Evolutionary conservation across 2,113 vertebrate species (phyloP).

Genomic region (Pluvianellus socialis): DNA sequence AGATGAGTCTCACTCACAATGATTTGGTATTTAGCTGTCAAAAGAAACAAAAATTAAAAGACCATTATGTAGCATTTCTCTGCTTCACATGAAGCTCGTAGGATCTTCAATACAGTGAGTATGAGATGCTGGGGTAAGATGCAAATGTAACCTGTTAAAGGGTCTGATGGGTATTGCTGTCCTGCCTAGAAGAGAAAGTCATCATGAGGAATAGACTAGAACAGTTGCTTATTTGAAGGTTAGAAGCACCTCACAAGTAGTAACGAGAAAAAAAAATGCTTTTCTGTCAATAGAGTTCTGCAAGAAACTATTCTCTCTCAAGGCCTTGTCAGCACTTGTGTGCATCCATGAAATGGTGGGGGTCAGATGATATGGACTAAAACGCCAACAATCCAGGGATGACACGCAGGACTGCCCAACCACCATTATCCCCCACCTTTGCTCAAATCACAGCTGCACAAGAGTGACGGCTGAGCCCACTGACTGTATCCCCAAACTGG

Average conservation of each 20-base stretch:
- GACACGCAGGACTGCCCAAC: rapidly evolving
- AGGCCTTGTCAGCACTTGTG: background rate
- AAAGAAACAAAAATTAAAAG: slow-evolving; percentile 70
- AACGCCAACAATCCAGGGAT: background rate
- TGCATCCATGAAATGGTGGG: background rate
- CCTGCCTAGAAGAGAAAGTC: background rate
- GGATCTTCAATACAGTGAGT: background rate
- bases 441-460: background rate
- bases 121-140: background rate
- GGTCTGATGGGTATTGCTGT: background rate
- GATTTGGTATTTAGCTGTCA: slow-evolving; percentile 61
- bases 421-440: background rate
- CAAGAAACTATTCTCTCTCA: background rate
- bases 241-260: background rate
- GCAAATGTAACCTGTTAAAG: background rate
- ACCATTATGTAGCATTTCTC: slow-evolving; percentile 45
- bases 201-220: background rate
- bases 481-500: background rate
- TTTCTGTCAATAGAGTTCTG: background rate
- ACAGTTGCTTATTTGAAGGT: background rate
- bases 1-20: slow-evolving; percentile 33
- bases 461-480: background rate
- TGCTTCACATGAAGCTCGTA: background rate
- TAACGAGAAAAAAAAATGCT: background rate
- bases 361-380: rapidly evolving